phyloP scores from a whole-genome alignment of 2,797 vertebrate species.

The Leptodactylus fallax region DNA sequence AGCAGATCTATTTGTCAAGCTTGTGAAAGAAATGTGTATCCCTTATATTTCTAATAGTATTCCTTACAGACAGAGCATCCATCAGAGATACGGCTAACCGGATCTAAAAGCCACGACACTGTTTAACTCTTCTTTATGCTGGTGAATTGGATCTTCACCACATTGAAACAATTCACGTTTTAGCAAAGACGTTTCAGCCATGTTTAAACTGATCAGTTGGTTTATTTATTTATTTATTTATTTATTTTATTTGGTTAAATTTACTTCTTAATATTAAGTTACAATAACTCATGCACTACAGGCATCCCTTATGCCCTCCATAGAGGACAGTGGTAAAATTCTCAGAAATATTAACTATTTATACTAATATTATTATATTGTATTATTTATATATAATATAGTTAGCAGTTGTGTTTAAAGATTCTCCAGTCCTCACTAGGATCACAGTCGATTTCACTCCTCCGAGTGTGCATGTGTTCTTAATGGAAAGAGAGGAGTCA shows the following conservation, averaged over 20 bases:
- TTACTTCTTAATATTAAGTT: not conserved
- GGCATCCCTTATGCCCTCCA: not conserved
- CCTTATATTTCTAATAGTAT: constrained; percentile 27
- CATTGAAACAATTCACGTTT: not conserved
- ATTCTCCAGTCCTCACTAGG: not conserved
- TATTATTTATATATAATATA: not conserved
- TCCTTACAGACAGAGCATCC: constrained; percentile 5
- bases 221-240: not conserved
- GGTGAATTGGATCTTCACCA: not conserved
- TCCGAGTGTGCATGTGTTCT: too few relatives aligned
- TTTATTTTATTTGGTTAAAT: not conserved
- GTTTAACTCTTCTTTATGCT: not conserved
- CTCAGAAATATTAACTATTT: not conserved
- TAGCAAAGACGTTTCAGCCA: not conserved
- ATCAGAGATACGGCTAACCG: not conserved
- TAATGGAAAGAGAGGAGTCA: too few relatives aligned
- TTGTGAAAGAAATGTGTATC: constrained; percentile 32
- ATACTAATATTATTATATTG: not conserved
- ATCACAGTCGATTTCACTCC: not conserved
- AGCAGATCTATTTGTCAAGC: constrained; percentile 36
- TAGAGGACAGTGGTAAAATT: not conserved
- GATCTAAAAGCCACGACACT: not conserved
- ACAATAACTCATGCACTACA: not conserved
- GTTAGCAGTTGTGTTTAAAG: not conserved
- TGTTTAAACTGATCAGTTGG: not conserved